Percentiles rank a stretch among this genome's conserved stretches.
phyloP scores from a whole-genome alignment of 1,140 invertebrate species.

The Bradynema listronoti region DNA sequence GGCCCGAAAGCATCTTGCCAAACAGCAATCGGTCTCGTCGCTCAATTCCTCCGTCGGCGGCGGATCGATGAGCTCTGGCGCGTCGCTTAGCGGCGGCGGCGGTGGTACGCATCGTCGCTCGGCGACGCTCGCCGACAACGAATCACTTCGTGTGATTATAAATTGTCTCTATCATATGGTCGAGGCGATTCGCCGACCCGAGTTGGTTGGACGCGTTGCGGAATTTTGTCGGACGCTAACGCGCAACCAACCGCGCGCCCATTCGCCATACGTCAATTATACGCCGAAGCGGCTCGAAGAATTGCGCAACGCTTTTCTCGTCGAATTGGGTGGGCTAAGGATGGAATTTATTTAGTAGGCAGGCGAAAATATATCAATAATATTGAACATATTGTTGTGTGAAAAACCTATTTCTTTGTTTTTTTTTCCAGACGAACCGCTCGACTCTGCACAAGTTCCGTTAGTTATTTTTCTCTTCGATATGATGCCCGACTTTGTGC shows the following conservation, averaged over 20 bases:
- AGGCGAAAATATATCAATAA: too few relatives aligned
- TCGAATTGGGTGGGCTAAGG: conserved; percentile 37
- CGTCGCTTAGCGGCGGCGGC: too few relatives aligned
- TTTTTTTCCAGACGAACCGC: conserved; percentile 43
- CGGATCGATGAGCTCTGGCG: not conserved
- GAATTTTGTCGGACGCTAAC: conserved; percentile 12
- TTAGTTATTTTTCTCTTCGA: conserved; percentile 49
- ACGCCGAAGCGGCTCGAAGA: conserved; percentile 14
- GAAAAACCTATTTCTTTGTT: too few relatives aligned
- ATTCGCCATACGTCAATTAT: conserved; percentile 19
- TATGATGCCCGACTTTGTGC: conserved; percentile 54
- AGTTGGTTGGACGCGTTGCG: conserved; percentile 18
- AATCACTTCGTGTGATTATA: conserved; percentile 44
- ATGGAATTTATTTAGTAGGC: too few relatives aligned
- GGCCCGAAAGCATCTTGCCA: not conserved
- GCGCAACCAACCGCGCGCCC: conserved; percentile 5
- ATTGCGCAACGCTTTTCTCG: conserved; percentile 41
- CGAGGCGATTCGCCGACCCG: conserved; percentile 45
- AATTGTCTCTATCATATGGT: conserved; percentile 53
- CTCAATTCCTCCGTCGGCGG: too few relatives aligned
- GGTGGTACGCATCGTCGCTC: conserved; percentile 18
- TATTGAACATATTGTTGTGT: too few relatives aligned
- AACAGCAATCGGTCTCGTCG: too few relatives aligned
- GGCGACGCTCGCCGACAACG: conserved; percentile 53
- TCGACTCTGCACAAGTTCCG: conserved; percentile 41